Evolutionary conservation across 2,888 invertebrate genomes (phyloP).

Genomic region (Xestia sexstrigata): DNA sequence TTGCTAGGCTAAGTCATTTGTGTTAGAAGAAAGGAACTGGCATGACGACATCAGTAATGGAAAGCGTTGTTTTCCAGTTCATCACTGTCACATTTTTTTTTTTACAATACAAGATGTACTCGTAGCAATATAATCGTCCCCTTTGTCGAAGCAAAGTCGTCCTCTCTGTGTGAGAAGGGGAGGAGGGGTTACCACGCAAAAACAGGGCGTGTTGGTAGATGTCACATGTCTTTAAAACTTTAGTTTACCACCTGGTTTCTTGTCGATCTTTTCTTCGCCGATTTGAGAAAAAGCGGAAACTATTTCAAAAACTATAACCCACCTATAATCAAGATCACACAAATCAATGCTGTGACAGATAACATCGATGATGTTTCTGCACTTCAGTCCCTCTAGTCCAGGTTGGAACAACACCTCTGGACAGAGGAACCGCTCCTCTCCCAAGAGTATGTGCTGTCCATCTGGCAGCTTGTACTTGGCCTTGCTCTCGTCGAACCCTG

Average conservation of each 20-base stretch:
- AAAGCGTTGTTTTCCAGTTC: neutral
- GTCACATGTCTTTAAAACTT: neutral
- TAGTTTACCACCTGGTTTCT: neutral
- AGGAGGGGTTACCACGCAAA: no score
- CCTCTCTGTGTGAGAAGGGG: no score
- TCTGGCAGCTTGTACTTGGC: slow-evolving; percentile 96
- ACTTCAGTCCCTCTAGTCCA: slow-evolving; percentile 94
- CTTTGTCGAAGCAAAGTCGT: neutral
- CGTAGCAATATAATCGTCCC: neutral
- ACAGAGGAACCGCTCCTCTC: slow-evolving; percentile 95
- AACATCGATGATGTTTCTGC: slow-evolving; percentile 93
- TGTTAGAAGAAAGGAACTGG: neutral
- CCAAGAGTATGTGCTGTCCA: slow-evolving; percentile 94
- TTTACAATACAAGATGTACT: neutral
- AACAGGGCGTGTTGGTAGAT: neutral
- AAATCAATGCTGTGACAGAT: slow-evolving; percentile 90
- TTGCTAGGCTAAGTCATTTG: neutral
- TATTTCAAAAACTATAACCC: neutral
- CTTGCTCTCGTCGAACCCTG: slow-evolving; percentile 94
- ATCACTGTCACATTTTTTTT: neutral
- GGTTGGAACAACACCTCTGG: slow-evolving; percentile 97
- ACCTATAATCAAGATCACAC: slow-evolving; percentile 93
- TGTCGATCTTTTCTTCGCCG: neutral
- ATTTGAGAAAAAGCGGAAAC: neutral
- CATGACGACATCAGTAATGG: neutral